Base-by-base conservation (phyloP, 1,140 invertebrate genomes). In the Bombus sibiricus region DNA sequence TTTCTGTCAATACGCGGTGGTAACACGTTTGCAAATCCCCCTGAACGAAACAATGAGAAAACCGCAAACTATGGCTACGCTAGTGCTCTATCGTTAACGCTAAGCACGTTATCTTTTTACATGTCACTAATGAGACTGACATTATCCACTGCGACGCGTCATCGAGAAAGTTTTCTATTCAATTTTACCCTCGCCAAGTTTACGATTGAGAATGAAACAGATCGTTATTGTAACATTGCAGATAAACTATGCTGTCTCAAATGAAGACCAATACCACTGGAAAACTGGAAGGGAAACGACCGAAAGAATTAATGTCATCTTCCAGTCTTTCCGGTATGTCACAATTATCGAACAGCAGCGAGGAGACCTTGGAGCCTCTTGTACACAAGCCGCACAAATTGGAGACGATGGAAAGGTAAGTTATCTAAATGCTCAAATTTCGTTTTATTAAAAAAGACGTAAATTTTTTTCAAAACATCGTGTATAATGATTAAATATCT, bases 251-350 rank as follows among this genome's bases (percentile, higher is more conserved):
- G 93, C 80, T 94, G 81, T 91, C 93, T 34, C 94, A 94, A 91
- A 92, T 92, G 87, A 95, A 94, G 83, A 87, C 87, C 2, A 91
- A 69, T 39, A 34, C 81, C 43, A 64, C 68, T 12, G 88, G 87
- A 37, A 94, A 94, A 76, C 86, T 94, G 82, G 92, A 95, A 80
- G 92, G 91, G 41, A 95, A 95, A 81, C 91, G 94, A 71, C 84
- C 94, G 74, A 95, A 95, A 77, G 93, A 95, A 74, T 85, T 95
- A 84, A 95, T 94, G 93, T 94, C 93, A 85, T 95, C 95, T 85
- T 95, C 93, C 75, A 95, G 95, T 88, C 92, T 95, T 79, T 95
- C 94, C 41, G 94, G 94, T 72, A 95, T 95, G 94, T 95, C 94
- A 28, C 94, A 95, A 85, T 89, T 95, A 79, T 95, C 94, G 15